These are phyloP conservation scores for Xiphophorus maculatus DNA, from an alignment of 2,113 vertebrate genomes.

Conservation along the genomic window DNA sequence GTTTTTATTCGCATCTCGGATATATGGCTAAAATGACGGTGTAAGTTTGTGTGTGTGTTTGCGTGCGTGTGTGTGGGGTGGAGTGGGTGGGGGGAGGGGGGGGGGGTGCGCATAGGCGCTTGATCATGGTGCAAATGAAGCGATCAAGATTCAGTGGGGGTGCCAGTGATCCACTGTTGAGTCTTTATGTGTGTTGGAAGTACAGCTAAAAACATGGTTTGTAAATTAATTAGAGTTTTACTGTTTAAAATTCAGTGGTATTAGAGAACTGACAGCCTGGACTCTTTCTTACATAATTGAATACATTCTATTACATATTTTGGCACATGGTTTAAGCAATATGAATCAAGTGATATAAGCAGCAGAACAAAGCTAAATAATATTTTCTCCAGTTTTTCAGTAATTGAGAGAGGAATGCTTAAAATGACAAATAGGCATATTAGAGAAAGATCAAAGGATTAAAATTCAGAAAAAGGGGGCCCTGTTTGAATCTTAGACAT, in stretches of 20 bases:
- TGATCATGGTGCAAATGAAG: background rate
- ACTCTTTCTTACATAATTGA: background rate
- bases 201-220: background rate
- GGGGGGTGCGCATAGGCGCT: background rate
- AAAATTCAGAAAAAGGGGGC: background rate
- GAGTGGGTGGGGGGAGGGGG: too few relatives aligned
- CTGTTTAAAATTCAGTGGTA: background rate
- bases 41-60: background rate
- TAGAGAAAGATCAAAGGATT: background rate
- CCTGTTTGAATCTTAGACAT: background rate
- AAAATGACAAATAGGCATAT: too few relatives aligned
- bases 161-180: background rate
- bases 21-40: slow-evolving; percentile 21
- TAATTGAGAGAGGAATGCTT: too few relatives aligned
- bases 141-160: background rate
- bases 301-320: background rate
- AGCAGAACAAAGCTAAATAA: too few relatives aligned
- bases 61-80: background rate
- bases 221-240: background rate
- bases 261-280: background rate
- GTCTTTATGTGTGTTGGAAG: background rate
- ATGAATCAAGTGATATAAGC: too few relatives aligned
- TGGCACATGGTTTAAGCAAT: background rate
- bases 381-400: too few relatives aligned
- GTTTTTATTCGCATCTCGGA: slow-evolving; percentile 9